phyloP scores from a whole-genome alignment of 2,113 vertebrate species.

The Lasiurus borealis region DNA sequence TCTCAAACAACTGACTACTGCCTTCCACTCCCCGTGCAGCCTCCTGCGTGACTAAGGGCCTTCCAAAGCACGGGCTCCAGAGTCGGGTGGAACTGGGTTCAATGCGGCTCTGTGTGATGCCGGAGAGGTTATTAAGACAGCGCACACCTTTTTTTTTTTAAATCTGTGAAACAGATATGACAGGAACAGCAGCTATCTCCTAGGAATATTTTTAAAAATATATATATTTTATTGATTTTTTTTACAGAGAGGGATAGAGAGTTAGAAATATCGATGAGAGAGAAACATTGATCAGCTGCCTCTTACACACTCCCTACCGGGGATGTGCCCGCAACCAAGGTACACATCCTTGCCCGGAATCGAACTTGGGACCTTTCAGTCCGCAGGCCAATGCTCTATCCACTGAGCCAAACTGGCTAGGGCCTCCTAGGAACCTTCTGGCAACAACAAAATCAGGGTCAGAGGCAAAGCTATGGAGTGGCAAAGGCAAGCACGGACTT shows the following conservation, averaged over 20 bases:
- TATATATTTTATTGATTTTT: too few species aligned
- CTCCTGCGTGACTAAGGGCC: not conserved
- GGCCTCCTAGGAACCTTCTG: too few species aligned
- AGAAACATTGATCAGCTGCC: too few species aligned
- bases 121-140: not conserved
- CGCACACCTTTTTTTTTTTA: not conserved
- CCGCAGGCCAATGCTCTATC: too few species aligned
- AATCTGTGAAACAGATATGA: not conserved
- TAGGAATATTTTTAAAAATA: too few species aligned
- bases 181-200: fast-evolving
- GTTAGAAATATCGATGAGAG: too few species aligned
- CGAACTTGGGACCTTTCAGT: too few species aligned
- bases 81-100: not conserved
- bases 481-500: not conserved
- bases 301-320: too few species aligned
- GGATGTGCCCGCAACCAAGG: too few species aligned
- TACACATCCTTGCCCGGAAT: too few species aligned
- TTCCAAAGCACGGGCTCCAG: not conserved
- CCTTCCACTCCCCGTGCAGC: not conserved
- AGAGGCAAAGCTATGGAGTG: not conserved
- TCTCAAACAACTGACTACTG: not conserved
- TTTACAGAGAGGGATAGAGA: too few species aligned
- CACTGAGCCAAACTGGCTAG: too few species aligned
- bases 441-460: not conserved
- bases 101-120: not conserved